Evolutionary conservation across 1,140 invertebrate genomes (phyloP).

Genomic region (Pachyrhynchus sulphureomaculatus): DNA sequence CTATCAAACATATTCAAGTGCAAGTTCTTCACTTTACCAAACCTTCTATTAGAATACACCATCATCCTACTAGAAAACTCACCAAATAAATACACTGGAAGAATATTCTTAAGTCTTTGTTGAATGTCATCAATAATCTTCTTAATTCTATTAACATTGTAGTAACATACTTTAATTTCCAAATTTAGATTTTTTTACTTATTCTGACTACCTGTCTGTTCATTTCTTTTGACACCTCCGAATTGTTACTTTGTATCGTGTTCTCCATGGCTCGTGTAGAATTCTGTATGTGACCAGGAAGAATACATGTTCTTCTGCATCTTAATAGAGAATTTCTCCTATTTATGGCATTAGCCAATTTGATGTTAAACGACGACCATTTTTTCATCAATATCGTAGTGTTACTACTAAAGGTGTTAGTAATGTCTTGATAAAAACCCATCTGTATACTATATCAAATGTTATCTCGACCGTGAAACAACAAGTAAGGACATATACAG

Average conservation of each 20-base stretch:
- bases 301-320: no score
- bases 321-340: no score
- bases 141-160: neutral
- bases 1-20: neutral
- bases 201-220: neutral
- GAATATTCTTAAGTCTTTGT: neutral
- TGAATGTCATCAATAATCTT: neutral
- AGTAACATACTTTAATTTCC: constrained; percentile 4
- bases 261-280: no score
- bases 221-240: neutral
- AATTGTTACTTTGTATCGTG: neutral
- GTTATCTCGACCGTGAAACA: no score
- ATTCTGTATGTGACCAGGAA: no score
- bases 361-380: no score
- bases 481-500: no score
- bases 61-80: neutral
- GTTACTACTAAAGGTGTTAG: no score
- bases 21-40: neutral
- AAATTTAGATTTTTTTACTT: neutral
- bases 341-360: no score
- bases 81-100: neutral
- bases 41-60: neutral
- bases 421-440: no score
- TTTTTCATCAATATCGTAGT: no score
- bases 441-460: no score